Percentiles rank a stretch among this genome's conserved stretches.
These are phyloP conservation scores for Sipha maydis DNA, from an alignment of 2,888 invertebrate species.

Conservation along the genomic window DNA sequence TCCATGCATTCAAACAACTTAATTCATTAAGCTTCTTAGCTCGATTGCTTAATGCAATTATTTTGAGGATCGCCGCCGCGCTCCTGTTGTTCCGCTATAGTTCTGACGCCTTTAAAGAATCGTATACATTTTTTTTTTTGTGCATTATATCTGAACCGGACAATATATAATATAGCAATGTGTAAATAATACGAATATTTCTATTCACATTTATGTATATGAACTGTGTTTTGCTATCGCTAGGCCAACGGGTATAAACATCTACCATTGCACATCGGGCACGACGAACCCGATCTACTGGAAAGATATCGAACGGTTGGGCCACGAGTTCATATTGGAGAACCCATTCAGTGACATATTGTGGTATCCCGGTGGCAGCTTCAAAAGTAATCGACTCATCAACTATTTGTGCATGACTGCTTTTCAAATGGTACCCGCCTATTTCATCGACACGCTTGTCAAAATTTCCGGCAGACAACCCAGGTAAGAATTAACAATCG, in stretches of 20 bases:
- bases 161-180: not conserved
- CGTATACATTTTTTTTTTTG: not conserved
- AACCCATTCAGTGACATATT: slow-evolving; percentile 71
- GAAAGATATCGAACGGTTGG: slow-evolving; percentile 71
- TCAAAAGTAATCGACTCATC: slow-evolving; percentile 68
- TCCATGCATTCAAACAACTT: not conserved
- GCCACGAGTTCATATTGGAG: slow-evolving; percentile 68
- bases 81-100: not conserved
- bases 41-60: not conserved
- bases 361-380: slow-evolving; percentile 69
- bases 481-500: slow-evolving; percentile 65
- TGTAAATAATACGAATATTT: not conserved
- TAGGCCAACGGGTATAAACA: slow-evolving; percentile 68
- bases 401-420: slow-evolving; percentile 70
- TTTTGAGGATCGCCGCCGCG: not conserved
- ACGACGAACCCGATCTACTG: slow-evolving; percentile 72
- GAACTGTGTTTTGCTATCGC: slow-evolving; percentile 22
- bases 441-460: slow-evolving; percentile 70
- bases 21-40: not conserved
- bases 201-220: not conserved
- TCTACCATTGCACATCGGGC: slow-evolving; percentile 75
- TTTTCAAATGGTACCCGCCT: slow-evolving; percentile 72
- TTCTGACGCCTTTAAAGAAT: not conserved
- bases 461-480: slow-evolving; percentile 71
- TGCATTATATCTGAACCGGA: not conserved